phyloP scores from a whole-genome alignment of 2,113 vertebrate species.

The Sphyrna mokarran region DNA sequence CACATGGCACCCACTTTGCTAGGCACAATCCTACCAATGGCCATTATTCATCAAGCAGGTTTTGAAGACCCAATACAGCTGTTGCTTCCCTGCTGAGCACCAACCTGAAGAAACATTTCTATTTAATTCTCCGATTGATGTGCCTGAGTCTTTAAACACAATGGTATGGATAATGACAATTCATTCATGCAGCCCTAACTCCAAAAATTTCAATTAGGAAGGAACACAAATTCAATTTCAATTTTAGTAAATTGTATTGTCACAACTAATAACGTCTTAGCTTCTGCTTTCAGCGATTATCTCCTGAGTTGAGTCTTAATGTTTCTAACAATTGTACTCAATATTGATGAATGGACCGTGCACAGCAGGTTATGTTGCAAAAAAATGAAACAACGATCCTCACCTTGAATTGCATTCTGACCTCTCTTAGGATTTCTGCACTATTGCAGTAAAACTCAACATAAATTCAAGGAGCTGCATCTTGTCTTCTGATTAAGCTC shows the following conservation, averaged over 20 bases:
- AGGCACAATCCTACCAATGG: too few relatives aligned
- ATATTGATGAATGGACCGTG: not conserved
- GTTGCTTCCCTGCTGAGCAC: too few relatives aligned
- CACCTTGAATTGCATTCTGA: not conserved
- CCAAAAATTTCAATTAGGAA: not conserved
- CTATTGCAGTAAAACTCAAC: too few relatives aligned
- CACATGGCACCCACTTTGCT: too few relatives aligned
- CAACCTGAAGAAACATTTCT: too few relatives aligned
- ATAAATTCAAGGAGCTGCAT: too few relatives aligned
- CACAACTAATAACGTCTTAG: not conserved
- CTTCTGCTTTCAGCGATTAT: not conserved
- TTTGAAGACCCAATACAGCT: too few relatives aligned
- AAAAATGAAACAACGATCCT: not conserved
- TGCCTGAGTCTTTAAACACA: not conserved
- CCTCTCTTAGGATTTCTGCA: too few relatives aligned
- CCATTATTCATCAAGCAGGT: too few relatives aligned
- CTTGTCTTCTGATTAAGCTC: too few relatives aligned
- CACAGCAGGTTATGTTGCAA: not conserved
- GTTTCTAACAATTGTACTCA: not conserved
- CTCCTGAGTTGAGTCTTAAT: not conserved
- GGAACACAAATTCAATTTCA: not conserved
- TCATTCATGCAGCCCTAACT: not conserved
- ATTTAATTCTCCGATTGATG: too few relatives aligned
- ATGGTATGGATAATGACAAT: not conserved
- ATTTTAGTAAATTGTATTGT: not conserved